A percentile compares a stretch with the other conserved stretches of the same genome.
Conservation (phyloP, 2,797 vertebrate genomes). For the Sarcophilus harrisii region DNA sequence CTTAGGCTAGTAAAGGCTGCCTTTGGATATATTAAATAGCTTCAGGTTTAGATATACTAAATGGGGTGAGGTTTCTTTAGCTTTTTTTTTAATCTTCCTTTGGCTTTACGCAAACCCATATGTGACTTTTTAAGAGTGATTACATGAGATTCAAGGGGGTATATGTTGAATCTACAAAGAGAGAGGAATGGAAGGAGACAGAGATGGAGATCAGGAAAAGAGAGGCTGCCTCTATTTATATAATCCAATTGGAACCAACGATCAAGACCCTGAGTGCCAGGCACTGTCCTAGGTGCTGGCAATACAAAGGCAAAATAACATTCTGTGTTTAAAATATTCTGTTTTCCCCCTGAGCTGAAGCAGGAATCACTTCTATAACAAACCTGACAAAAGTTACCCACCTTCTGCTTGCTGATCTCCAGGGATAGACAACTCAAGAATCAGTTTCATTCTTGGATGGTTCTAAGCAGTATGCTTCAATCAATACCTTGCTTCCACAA, state of each 20-base stretch:
- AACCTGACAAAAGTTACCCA: background rate
- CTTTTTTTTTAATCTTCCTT: background rate
- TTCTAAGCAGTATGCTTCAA: background rate
- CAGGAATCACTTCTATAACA: background rate
- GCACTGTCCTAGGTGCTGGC: background rate
- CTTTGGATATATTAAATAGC: background rate
- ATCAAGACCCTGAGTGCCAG: background rate
- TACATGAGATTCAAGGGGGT: background rate
- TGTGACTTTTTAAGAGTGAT: background rate
- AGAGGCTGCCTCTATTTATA: background rate
- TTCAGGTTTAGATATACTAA: background rate
- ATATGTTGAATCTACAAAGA: background rate
- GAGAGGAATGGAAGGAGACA: too few species aligned
- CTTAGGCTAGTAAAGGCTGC: background rate
- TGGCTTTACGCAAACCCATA: background rate
- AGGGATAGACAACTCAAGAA: background rate
- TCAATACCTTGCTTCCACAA: background rate
- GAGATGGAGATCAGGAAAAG: too few species aligned
- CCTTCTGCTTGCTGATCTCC: background rate
- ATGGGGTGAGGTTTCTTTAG: too few species aligned
- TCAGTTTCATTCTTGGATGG: background rate
- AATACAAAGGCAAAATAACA: background rate
- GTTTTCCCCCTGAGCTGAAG: background rate
- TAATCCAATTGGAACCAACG: slow-evolving; percentile 17
- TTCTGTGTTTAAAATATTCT: background rate